Base-by-base conservation (phyloP, 2,888 invertebrate species). In the Tachina lurida region DNA sequence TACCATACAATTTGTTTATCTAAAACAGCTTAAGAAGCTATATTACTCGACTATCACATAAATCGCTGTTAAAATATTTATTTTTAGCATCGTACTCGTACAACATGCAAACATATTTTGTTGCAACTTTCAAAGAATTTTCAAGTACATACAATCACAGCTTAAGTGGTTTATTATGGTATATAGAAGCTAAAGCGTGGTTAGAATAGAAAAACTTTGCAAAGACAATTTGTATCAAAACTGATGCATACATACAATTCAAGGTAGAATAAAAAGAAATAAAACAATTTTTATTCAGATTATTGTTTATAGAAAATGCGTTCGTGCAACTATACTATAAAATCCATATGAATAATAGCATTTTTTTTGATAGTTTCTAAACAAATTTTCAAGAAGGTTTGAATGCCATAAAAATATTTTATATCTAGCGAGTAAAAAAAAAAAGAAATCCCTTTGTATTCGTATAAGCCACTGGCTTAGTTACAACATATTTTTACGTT, bases 41-140 rank as follows among this genome's bases (percentile, higher is more conserved):
- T 39, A 43, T 63, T 79, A 31, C 62, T 54, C 63, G 71, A 71
- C 71, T 54, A 62, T 63, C 70, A 63, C 45, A 70, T 70, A 70
- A 78, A 71, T 47, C 49, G 45, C 43, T 78, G 22, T 52, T 52
- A 52, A 78, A 70, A 49, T 70, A 60, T 62, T 70, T 68, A 68
- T 77, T 68, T 58, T 41, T 49, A 60, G n/a, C 2, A 22, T 54
- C 8, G 41, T n/a, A 47, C 17, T 31, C 31, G 31, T 31, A 31
- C 31, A 31, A 31, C 31, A 31, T 31, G 43, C 17, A 43, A 31
- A 62, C 43, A 62, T 8, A 43, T 43, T n/a, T 54, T 52, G 12
- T 43, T 49, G 9, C 19, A 12, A 15, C 19, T 43, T 17, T 10
- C 15, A 47, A 67, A 19, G 19, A 58, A 19, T 68, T 68, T 77